A percentile compares a stretch with the other conserved stretches of the same genome.
phyloP scores from a whole-genome alignment of 2,888 invertebrate genomes.

The Plebejus anna region DNA sequence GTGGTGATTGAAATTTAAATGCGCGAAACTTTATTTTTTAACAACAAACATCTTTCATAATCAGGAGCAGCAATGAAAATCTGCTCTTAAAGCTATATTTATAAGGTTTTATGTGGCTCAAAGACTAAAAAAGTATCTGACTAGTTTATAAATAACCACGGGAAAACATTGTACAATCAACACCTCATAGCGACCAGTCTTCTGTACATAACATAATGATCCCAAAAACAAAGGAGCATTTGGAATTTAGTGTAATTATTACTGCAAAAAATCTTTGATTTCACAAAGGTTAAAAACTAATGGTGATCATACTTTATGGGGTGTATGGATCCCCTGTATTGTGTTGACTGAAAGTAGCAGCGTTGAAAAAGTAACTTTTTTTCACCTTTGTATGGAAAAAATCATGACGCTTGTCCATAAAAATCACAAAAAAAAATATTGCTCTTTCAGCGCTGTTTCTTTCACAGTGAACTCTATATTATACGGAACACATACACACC shows the following conservation, averaged over 20 bases:
- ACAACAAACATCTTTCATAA: neutral
- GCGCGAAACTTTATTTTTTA: neutral
- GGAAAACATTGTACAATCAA: neutral
- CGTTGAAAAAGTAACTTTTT: too few relatives aligned
- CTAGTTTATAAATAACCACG: constrained; percentile 6
- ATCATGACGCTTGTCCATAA: too few relatives aligned
- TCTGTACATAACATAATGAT: neutral
- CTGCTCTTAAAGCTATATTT: neutral
- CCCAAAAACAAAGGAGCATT: neutral
- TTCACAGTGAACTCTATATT: too few relatives aligned
- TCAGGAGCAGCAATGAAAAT: neutral
- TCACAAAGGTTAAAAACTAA: too few relatives aligned
- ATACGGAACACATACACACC: too few relatives aligned
- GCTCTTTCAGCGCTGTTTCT: too few relatives aligned
- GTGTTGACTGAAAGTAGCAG: too few relatives aligned
- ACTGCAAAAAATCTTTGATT: neutral
- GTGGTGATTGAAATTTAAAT: neutral
- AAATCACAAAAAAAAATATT: too few relatives aligned
- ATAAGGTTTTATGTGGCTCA: neutral
- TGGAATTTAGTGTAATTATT: too few relatives aligned
- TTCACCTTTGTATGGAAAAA: neutral
- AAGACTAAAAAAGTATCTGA: neutral
- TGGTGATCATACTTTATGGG: too few relatives aligned
- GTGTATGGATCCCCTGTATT: too few relatives aligned
- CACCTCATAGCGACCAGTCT: neutral